These are phyloP conservation scores for Pachypanchax playfairii DNA, from an alignment of 2,113 vertebrate genomes.

Conservation along the genomic window DNA sequence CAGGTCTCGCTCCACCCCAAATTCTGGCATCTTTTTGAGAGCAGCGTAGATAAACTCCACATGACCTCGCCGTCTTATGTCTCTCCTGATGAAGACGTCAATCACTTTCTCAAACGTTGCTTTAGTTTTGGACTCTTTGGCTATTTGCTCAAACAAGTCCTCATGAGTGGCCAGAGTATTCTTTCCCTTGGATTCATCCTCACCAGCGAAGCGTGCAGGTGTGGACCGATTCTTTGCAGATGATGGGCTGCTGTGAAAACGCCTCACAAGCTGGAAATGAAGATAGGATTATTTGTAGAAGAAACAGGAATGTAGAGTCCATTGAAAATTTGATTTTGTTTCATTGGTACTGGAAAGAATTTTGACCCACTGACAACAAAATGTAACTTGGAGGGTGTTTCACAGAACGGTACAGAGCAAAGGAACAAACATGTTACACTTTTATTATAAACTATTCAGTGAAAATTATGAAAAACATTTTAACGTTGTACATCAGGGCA, in stretches of 20 bases:
- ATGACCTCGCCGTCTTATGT: slow-evolving; percentile 83
- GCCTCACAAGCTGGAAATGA: slow-evolving; percentile 42
- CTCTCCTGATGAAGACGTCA: slow-evolving; percentile 74
- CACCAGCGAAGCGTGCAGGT: slow-evolving; percentile 11
- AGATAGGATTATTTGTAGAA: background rate
- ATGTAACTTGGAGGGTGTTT: too few species aligned
- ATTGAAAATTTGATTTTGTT: background rate
- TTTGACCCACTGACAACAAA: too few species aligned
- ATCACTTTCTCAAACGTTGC: slow-evolving; percentile 80
- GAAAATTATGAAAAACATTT: too few species aligned
- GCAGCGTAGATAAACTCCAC: slow-evolving; percentile 92
- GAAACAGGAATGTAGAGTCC: background rate
- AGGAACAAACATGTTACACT: too few species aligned
- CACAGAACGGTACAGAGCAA: too few species aligned
- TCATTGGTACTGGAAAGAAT: background rate
- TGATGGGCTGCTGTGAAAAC: slow-evolving; percentile 52
- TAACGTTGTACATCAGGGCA: too few species aligned
- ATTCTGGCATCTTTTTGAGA: slow-evolving; percentile 86
- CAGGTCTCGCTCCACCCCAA: slow-evolving; percentile 85
- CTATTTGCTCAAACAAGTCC: slow-evolving; percentile 75
- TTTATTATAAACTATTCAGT: too few species aligned
- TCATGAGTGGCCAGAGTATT: slow-evolving; percentile 58
- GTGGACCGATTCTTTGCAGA: slow-evolving; percentile 26
- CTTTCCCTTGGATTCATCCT: slow-evolving; percentile 8
- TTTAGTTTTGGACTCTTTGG: slow-evolving; percentile 67